Conservation (phyloP, 2,797 vertebrate genomes). For the Acanthornis magna region DNA sequence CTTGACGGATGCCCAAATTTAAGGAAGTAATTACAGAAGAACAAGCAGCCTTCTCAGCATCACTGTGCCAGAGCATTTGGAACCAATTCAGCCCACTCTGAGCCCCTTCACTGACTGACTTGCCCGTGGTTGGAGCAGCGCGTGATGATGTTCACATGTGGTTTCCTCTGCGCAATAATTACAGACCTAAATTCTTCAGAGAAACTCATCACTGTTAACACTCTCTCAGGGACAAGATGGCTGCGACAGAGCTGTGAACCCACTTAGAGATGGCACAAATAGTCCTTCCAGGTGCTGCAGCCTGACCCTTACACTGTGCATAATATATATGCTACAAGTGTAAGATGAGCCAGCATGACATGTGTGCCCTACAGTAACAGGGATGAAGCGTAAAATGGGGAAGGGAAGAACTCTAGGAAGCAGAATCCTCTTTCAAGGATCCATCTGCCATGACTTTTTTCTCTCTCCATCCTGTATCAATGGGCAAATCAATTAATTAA, state of each 20-base stretch:
- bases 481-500: not conserved
- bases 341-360: not conserved
- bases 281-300: not conserved
- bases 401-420: not conserved
- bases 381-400: not conserved
- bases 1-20: constrained; percentile 53
- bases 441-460: not conserved
- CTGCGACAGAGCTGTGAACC: not conserved
- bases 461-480: not conserved
- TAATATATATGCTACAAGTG: accelerated
- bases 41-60: constrained; percentile 53
- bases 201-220: constrained; percentile 26
- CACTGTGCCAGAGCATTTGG: constrained; percentile 58
- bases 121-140: constrained; percentile 19
- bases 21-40: constrained; percentile 66
- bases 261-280: not conserved
- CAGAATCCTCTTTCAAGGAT: not conserved
- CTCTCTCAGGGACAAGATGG: not conserved
- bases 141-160: constrained; percentile 46
- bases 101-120: not conserved
- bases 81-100: constrained; percentile 39
- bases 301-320: not conserved
- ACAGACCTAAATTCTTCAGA: constrained; percentile 14
- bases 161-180: not conserved
- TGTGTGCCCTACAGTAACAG: accelerated